phyloP scores from a whole-genome alignment of 2,888 invertebrate species.

The Pemphredon lugubris region DNA sequence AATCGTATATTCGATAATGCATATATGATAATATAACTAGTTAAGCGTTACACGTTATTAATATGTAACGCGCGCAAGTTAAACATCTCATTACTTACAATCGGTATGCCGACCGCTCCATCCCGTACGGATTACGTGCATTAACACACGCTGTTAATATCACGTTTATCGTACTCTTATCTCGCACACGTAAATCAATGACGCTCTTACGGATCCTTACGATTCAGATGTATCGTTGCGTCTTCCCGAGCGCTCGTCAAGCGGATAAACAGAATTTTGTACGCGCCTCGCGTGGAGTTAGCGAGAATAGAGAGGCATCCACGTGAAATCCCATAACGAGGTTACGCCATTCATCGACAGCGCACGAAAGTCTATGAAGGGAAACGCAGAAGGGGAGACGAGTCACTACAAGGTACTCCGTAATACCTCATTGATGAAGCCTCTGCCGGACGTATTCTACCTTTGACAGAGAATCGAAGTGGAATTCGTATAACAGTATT shows the following conservation, averaged over 20 bases:
- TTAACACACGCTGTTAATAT: no score
- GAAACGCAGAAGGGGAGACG: constrained; percentile 56
- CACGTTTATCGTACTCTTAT: no score
- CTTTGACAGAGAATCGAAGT: constrained; percentile 36
- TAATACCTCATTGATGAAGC: constrained; percentile 56
- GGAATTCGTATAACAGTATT: constrained; percentile 33
- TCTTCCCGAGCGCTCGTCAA: not conserved
- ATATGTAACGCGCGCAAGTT: no score
- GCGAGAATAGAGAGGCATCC: constrained; percentile 31
- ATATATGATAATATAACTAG: no score
- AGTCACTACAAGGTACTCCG: constrained; percentile 53
- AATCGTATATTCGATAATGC: no score
- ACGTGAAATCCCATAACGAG: constrained; percentile 62
- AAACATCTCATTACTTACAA: no score
- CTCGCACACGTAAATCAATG: no score
- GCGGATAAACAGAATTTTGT: constrained; percentile 16
- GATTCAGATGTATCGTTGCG: not conserved
- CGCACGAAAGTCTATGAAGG: constrained; percentile 60
- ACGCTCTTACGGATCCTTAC: not conserved
- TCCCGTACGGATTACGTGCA: no score
- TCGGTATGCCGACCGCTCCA: no score
- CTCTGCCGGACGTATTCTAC: constrained; percentile 40
- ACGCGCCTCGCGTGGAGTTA: constrained; percentile 11
- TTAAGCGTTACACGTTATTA: no score
- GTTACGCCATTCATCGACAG: constrained; percentile 58